Conservation (phyloP, 2,888 invertebrate genomes). For the Neoscelio sp. region DNA sequence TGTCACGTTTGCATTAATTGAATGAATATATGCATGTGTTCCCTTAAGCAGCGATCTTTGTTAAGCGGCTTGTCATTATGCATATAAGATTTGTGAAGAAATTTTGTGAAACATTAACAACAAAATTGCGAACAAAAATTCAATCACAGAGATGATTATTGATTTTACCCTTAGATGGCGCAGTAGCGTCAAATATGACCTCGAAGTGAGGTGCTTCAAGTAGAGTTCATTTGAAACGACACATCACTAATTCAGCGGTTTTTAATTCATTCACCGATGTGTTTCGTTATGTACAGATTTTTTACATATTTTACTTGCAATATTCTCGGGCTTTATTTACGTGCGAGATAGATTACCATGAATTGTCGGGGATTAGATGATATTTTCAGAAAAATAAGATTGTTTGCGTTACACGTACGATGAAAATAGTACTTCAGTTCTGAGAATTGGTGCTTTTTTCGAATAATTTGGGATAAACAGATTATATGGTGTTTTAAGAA, state of each 20-base stretch:
- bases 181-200: slow-evolving; percentile 61
- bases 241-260: slow-evolving; percentile 50
- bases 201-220: slow-evolving; percentile 54
- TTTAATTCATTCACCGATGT: slow-evolving; percentile 37
- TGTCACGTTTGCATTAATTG: slow-evolving; percentile 46
- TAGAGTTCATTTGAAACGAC: slow-evolving; percentile 51
- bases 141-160: slow-evolving; percentile 58
- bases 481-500: too few species aligned
- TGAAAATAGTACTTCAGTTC: slow-evolving; percentile 12
- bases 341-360: neutral
- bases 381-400: slow-evolving; percentile 33
- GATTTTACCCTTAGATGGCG: slow-evolving; percentile 64
- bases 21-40: slow-evolving; percentile 20
- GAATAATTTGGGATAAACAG: too few species aligned
- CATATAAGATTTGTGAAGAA: too few species aligned
- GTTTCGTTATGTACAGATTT: neutral
- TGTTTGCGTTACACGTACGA: slow-evolving; percentile 18
- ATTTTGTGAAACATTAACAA: neutral
- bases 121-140: slow-evolving; percentile 32
- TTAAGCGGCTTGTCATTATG: too few species aligned
- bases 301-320: neutral
- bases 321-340: neutral
- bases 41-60: neutral
- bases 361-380: neutral
- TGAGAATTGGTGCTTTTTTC: too few species aligned